phyloP scores from a whole-genome alignment of 2,113 vertebrate species.

The Clarias magur region DNA sequence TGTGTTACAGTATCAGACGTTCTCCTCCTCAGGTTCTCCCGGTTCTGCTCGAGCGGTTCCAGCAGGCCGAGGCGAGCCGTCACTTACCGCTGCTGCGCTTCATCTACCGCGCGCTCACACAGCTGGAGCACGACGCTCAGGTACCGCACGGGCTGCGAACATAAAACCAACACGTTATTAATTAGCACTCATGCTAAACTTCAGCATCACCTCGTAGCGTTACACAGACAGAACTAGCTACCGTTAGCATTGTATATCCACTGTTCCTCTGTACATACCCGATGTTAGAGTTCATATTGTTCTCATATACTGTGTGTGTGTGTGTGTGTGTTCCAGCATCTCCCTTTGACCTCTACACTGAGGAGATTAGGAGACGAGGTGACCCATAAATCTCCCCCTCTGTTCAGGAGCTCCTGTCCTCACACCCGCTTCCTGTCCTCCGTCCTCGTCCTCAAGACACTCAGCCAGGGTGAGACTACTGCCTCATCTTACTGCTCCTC shows the following conservation, averaged over 20 bases:
- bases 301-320: background rate
- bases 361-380: slow-evolving; percentile 82
- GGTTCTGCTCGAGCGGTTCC: slow-evolving; percentile 79
- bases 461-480: slow-evolving; percentile 79
- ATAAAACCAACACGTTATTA: no score
- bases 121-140: slow-evolving; percentile 76
- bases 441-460: slow-evolving; percentile 83
- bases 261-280: no score
- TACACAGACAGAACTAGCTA: no score
- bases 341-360: slow-evolving; percentile 77
- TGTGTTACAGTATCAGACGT: no score
- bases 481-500: background rate
- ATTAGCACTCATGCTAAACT: no score
- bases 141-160: slow-evolving; percentile 59
- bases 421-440: slow-evolving; percentile 80
- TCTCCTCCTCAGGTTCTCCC: slow-evolving; percentile 76
- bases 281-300: no score
- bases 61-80: slow-evolving; percentile 73
- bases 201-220: no score
- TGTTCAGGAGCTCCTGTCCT: slow-evolving; percentile 79
- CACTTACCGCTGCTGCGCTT: slow-evolving; percentile 77
- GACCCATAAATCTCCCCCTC: slow-evolving; percentile 59
- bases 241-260: no score
- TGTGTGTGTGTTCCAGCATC: slow-evolving; percentile 64
- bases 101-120: slow-evolving; percentile 80